Evolutionary conservation across 1,140 invertebrate species (phyloP), one percentile per base, ranked within the genome.

Genomic region (Stegodyphus dumicola): DNA sequence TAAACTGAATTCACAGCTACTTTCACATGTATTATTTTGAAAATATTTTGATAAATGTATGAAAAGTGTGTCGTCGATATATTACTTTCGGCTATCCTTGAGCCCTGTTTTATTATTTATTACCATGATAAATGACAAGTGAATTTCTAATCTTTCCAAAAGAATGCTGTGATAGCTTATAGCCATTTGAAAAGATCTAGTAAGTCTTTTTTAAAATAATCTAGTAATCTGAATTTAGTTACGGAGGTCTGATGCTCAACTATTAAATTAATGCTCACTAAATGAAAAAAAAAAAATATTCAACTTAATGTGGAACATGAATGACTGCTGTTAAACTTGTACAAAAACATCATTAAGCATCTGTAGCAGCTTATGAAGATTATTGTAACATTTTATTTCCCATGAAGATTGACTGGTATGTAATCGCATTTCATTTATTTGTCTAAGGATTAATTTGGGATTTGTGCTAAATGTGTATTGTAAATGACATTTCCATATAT

Each of bases 331-430:
- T 33, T 33, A 33, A 33, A 33, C 33, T 33, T 33, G 33, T 33
- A 33, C 33, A 33, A 33, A 33, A 33, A 33, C 33, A 33, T 33
- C 33, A 33, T 33, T 33, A 33, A 33, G 33, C 33, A 33, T 33
- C 33, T 33, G 33, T 33, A 33, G 33, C 33, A 33, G 33, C 33
- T 33, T 33, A 67, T 13, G 65, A 67, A 67, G 65, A 67, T 67
- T 67, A n/a, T 67, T 67, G 17, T 67, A 67, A 15, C 11, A 15
- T 15, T n/a, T 67, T 17, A 67, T 33, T 33, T 33, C 33, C 33
- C 3, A 3, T 13, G 17, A 67, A 17, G 17, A n/a, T n/a, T 17
- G 33, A 33, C 33, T 56, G 77, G 77, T 79, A 79, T 70, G 77
- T 79, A 79, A 33, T 67, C 9, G 56, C 1, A 9, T 60, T 67